Base-by-base conservation (phyloP, 2,797 vertebrate genomes). In the Carapus acus region DNA sequence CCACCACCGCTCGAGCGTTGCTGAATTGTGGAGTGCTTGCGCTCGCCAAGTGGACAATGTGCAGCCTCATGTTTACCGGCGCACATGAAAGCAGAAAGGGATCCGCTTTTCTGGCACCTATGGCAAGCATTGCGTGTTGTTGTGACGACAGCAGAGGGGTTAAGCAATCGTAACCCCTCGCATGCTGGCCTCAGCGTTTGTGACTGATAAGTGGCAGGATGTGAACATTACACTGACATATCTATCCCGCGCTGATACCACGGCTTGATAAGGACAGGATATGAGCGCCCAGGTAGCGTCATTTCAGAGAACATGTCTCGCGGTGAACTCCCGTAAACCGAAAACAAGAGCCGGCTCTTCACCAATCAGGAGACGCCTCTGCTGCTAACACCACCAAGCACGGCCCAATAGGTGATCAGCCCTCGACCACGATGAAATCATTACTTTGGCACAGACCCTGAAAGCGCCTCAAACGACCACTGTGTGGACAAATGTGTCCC, bases 321-420 rank as follows among this genome's bases (percentile, higher is more conserved):
- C 27, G 49, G 37, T 65, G 34, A 79, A 81, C 78, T 27, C 13
- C 22, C 31, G 37, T 82, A 72, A 82, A 60, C 71, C 67, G 38
- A 33, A 29, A 36, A 40, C 11, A 16, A 15, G 37, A 13, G 6
- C 4, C 8, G 24, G 24, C 20, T 17, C 24, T 33, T 36, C 12
- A 5, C 75, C 71, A 77, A 79, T 83, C 56, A 60, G 62, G 2
- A 2, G 21, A 43, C 41, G 22, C 9, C 13, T 3, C 33, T 33
- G 19, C 13, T 13, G 33, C 37, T 53, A 49, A 69, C 70, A 23
- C 74, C 79, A 80, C 56, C 2, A 5, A 20, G 12, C 8, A 38
- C 36, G 24, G 45, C 18, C 71, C 74, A 83, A 83, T 71, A 41
- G 37, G n/a, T 15, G 48, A 19, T 15, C 44, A 55, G 52, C 24